Evolutionary conservation across 2,113 vertebrate genomes (phyloP).

Genomic region (Camelus dromedarius): DNA sequence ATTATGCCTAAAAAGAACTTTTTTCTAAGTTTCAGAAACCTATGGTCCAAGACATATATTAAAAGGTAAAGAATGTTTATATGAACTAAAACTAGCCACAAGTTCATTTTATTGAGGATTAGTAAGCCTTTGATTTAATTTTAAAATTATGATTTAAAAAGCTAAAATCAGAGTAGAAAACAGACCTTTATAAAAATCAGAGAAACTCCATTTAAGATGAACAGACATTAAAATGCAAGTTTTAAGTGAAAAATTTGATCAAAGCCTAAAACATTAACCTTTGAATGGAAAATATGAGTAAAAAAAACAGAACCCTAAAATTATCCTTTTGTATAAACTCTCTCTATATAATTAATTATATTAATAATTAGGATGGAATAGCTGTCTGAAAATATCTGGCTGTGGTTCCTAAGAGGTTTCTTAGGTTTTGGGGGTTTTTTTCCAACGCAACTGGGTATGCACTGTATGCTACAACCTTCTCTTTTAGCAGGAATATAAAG

Average conservation of each 20-base stretch:
- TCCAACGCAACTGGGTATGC: neutral
- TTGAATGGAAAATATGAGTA: neutral
- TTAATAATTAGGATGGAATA: neutral
- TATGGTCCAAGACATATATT: neutral
- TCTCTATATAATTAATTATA: too few relatives aligned
- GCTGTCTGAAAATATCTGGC: neutral
- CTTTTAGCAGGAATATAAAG: conserved; percentile 10
- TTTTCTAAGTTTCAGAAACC: neutral
- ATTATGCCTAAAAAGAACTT: neutral
- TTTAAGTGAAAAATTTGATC: neutral
- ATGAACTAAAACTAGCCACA: conserved; percentile 1
- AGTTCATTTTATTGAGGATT: neutral
- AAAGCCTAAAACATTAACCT: neutral
- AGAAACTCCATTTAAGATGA: conserved; percentile 5
- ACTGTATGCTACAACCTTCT: neutral
- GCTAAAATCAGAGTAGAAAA: neutral
- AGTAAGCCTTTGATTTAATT: neutral
- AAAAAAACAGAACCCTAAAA: neutral
- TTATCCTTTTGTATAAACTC: neutral
- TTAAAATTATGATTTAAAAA: neutral
- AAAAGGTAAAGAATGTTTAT: neutral
- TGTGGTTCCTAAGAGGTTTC: neutral
- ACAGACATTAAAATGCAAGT: neutral
- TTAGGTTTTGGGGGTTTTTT: neutral
- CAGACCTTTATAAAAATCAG: conserved; percentile 4